Base-by-base conservation (phyloP, 2,797 vertebrate genomes). In the Mus minutoides region DNA sequence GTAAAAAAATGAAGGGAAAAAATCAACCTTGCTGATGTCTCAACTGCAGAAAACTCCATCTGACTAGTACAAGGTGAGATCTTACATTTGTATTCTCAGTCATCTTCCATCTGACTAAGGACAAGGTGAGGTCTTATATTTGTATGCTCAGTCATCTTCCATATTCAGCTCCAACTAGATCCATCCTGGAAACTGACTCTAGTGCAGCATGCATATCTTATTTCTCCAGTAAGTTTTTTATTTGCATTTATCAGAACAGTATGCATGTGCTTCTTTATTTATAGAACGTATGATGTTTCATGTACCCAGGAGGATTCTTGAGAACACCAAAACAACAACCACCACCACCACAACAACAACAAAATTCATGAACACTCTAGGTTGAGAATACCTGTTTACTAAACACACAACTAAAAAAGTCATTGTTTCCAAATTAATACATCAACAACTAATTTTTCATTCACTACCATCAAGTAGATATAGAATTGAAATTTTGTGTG, bases 151-250 rank as follows among this genome's bases (percentile, higher is more conserved):
- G 49, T 90, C 49, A 3, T 22, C 4, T 80, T 43, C n/a, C n/a
- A n/a, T n/a, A 67, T 22, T n/a, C 14, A 88, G 77, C 85, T 56
- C 7, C 21, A 67, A 19, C 16, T 29, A 52, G 49, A 19, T 43
- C 43, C 26, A 60, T 71, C 17, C 3, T 11, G 37, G 31, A 92
- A 84, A 13, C 31, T 84, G 0, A 2, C 9, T 40, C 2, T 79
- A 54, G 46, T n/a, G 11, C 43, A 49, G 77, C 1, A 8, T 22
- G 13, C 43, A 14, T 46, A n/a, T 0, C 0, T 2, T 2, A n/a
- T 62, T 77, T 92, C 31, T 78, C 77, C 37, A 92, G 19, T 37
- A 92, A 43, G 3, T 31, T 46, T 67, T 67, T 85, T 13, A 43
- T 29, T n/a, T 90, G 0, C 31, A 24, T 37, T 49, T 79, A 16